Percentiles rank a stretch among this genome's conserved stretches.
These are phyloP conservation scores for Gortyna flavago DNA, from an alignment of 2,888 invertebrate genomes.

Conservation along the genomic window DNA sequence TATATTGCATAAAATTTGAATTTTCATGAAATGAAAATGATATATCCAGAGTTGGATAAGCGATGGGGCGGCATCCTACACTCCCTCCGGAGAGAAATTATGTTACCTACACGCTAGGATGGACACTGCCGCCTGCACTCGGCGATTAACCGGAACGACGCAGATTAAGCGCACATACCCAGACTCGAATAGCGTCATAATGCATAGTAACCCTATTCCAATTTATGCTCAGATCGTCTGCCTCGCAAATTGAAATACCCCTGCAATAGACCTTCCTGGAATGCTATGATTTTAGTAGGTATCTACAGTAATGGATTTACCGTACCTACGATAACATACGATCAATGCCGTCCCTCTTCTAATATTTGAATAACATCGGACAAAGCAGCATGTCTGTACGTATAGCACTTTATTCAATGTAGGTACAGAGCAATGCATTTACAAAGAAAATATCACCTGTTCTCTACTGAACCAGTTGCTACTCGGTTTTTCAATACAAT, in stretches of 20 bases:
- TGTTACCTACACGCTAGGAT: conserved; percentile 64
- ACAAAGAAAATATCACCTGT: conserved; percentile 1
- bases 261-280: conserved; percentile 3
- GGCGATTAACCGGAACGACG: conserved; percentile 58
- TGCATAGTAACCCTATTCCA: conserved; percentile 43
- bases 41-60: conserved; percentile 27
- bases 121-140: conserved; percentile 60
- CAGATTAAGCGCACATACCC: conserved; percentile 48
- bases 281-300: conserved; percentile 17
- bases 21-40: conserved; percentile 48
- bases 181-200: conserved; percentile 40
- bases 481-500: conserved; percentile 1
- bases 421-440: neutral
- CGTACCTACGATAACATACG: conserved; percentile 2
- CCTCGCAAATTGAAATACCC: conserved; percentile 36
- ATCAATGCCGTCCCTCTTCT: conserved; percentile 2
- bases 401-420: neutral
- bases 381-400: neutral
- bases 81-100: conserved; percentile 62
- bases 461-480: conserved; percentile 7
- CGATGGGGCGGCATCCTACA: conserved; percentile 39
- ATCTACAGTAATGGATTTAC: conserved; percentile 5
- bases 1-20: conserved; percentile 51
- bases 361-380: conserved; percentile 30
- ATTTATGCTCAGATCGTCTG: conserved; percentile 41